These are phyloP conservation scores for Globodera rostochiensis DNA, from an alignment of 1,140 invertebrate genomes.

Conservation along the genomic window DNA sequence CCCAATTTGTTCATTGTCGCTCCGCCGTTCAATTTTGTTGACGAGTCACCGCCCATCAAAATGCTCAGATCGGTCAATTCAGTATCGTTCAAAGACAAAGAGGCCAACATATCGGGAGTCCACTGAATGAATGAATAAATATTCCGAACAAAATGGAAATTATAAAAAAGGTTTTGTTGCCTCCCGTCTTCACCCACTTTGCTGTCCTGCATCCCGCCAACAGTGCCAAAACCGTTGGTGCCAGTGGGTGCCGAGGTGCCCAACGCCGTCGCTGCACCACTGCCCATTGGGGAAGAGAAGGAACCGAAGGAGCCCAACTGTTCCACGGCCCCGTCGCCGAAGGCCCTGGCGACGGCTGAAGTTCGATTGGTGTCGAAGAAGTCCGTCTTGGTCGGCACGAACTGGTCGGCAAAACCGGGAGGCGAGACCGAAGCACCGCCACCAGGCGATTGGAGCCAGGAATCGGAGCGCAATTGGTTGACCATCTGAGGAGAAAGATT, in stretches of 20 bases:
- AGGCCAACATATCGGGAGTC: slow-evolving; percentile 19
- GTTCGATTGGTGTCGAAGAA: slow-evolving; percentile 47
- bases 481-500: slow-evolving; percentile 27
- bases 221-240: slow-evolving; percentile 70
- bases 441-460: slow-evolving; percentile 26
- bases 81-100: slow-evolving; percentile 40
- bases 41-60: slow-evolving; percentile 60
- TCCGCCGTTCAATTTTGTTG: slow-evolving; percentile 1
- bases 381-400: slow-evolving; percentile 23
- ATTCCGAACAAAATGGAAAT: not conserved
- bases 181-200: not conserved
- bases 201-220: slow-evolving; percentile 17
- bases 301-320: slow-evolving; percentile 13
- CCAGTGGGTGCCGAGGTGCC: slow-evolving; percentile 73
- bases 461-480: slow-evolving; percentile 38
- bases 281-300: not conserved
- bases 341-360: slow-evolving; percentile 41
- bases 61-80: slow-evolving; percentile 69
- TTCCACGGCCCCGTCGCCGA: slow-evolving; percentile 5
- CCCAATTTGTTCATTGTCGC: slow-evolving; percentile 16
- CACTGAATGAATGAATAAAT: slow-evolving; percentile 6
- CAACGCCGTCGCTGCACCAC: slow-evolving; percentile 29
- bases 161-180: not conserved
- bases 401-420: slow-evolving; percentile 34
- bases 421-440: not conserved